Conservation (phyloP, 2,797 vertebrate genomes). For the Bufotes viridis region DNA sequence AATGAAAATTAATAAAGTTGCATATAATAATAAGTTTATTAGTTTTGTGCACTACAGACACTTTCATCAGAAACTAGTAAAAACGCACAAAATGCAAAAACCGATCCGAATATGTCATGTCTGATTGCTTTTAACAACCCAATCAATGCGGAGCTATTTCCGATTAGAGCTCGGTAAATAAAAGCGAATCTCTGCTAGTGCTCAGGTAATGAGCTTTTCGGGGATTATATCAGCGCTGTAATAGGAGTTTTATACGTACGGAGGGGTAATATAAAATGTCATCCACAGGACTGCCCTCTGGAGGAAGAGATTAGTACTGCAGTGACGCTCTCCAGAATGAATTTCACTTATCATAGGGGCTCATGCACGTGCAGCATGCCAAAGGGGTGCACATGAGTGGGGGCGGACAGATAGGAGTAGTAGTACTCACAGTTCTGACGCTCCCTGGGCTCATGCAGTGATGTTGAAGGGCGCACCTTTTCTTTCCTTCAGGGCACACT, state of each 20-base stretch:
- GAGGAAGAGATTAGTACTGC: conserved; percentile 10
- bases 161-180: background rate
- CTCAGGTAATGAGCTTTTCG: conserved; percentile 8
- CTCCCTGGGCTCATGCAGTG: too few relatives aligned
- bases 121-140: background rate
- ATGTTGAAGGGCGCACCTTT: too few relatives aligned
- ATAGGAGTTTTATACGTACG: background rate
- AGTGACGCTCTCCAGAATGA: background rate
- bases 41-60: background rate
- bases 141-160: background rate
- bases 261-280: background rate
- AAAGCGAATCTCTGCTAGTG: background rate
- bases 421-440: too few relatives aligned
- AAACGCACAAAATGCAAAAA: background rate
- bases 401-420: too few relatives aligned
- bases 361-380: background rate
- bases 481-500: too few relatives aligned
- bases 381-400: too few relatives aligned
- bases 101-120: background rate
- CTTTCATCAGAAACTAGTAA: background rate
- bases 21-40: background rate
- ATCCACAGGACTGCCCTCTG: background rate
- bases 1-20: too few relatives aligned
- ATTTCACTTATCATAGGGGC: background rate
- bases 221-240: background rate